Percentiles rank a stretch among this genome's conserved stretches.
Evolutionary conservation across 2,888 invertebrate genomes (phyloP).

Genomic region (Hedya salicella): DNA sequence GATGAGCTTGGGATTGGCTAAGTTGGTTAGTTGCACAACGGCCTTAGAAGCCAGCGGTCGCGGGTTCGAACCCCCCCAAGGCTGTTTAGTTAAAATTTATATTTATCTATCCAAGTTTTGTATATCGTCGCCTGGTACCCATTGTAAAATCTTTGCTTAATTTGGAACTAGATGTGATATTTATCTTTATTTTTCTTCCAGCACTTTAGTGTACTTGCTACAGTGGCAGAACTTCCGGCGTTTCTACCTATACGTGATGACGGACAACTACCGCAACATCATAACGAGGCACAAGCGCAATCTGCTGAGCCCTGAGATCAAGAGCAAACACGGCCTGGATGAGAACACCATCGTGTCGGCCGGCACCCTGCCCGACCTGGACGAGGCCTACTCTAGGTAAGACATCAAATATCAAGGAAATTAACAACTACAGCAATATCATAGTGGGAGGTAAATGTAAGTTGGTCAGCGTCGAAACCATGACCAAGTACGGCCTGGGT

Average conservation of each 20-base stretch:
- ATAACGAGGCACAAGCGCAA: slow-evolving; percentile 93
- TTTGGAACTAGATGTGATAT: too few species aligned
- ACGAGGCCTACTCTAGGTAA: slow-evolving; percentile 93
- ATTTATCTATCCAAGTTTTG: too few species aligned
- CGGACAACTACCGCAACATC: slow-evolving; percentile 95
- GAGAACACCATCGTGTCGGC: slow-evolving; percentile 94
- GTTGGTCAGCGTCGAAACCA: too few species aligned
- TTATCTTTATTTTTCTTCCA: slow-evolving; percentile 78
- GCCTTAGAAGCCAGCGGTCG: too few species aligned
- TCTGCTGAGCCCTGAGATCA: slow-evolving; percentile 90
- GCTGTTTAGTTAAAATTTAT: too few species aligned
- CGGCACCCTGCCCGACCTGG: slow-evolving; percentile 94
- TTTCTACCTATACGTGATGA: slow-evolving; percentile 96
- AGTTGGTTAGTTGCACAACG: too few species aligned
- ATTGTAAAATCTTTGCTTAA: too few species aligned
- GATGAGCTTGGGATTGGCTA: too few species aligned
- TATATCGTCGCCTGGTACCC: too few species aligned
- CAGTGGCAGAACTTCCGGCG: slow-evolving; percentile 96
- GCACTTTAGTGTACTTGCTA: slow-evolving; percentile 91
- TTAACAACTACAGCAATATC: neutral
- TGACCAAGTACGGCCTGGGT: too few species aligned
- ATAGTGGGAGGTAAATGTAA: too few species aligned
- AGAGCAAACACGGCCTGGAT: slow-evolving; percentile 87
- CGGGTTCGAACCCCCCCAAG: too few species aligned
- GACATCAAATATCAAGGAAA: neutral